phyloP scores from a whole-genome alignment of 2,797 vertebrate genomes.

The Jordanella pulchra region DNA sequence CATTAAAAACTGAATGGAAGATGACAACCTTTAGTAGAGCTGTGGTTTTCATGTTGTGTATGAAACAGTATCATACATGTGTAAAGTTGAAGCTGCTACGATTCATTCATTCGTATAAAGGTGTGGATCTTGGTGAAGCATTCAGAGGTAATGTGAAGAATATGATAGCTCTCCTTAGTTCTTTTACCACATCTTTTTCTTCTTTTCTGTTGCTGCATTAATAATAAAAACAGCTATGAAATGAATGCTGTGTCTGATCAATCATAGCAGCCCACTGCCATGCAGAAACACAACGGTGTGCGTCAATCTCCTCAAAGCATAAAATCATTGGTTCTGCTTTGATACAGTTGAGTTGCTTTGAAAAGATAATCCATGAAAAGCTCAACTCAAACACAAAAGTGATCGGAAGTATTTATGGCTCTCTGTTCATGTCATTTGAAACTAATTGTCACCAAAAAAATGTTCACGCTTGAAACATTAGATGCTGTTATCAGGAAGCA shows the following conservation, averaged over 20 bases:
- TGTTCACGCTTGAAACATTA: conserved; percentile 41
- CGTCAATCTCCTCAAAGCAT: conserved; percentile 25
- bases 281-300: conserved; percentile 3
- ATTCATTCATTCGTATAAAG: too few species aligned
- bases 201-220: background rate
- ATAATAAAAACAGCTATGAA: background rate
- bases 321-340: conserved; percentile 47
- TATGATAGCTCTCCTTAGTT: background rate
- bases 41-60: too few species aligned
- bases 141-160: background rate
- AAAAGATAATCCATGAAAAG: conserved; percentile 40
- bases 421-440: conserved; percentile 33
- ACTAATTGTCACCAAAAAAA: conserved; percentile 52
- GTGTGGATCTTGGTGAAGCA: too few species aligned
- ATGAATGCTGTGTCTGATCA: conserved; percentile 3
- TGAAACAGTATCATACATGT: too few species aligned
- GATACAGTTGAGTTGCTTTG: conserved; percentile 25
- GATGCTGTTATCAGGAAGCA: conserved; percentile 25
- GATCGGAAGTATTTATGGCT: conserved; percentile 28
- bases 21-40: too few species aligned
- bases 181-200: background rate
- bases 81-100: too few species aligned
- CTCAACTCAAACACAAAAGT: conserved; percentile 12
- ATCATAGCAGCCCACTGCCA: background rate
- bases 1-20: too few species aligned